A percentile compares a stretch with the other conserved stretches of the same genome.
These are phyloP conservation scores for Mus minutoides DNA, from an alignment of 2,797 vertebrate genomes.

Conservation along the genomic window DNA sequence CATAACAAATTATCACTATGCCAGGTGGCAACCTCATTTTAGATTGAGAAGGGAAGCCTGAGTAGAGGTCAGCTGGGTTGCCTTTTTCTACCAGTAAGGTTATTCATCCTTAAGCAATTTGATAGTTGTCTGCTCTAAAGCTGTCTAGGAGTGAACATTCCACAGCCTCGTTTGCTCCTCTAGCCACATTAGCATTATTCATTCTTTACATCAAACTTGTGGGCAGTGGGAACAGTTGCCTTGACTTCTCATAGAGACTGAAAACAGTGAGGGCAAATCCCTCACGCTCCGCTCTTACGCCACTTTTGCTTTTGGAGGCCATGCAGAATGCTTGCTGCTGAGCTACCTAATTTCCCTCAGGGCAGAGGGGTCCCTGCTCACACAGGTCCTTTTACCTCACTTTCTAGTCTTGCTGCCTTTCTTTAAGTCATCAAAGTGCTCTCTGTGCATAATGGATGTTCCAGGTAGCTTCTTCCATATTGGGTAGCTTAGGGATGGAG, in stretches of 20 bases:
- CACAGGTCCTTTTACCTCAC: background rate
- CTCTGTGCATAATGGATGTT: background rate
- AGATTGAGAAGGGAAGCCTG: background rate
- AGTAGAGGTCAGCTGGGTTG: background rate
- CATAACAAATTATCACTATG: background rate
- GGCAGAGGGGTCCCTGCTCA: background rate
- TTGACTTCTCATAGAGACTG: conserved; percentile 37
- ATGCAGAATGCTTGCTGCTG: background rate
- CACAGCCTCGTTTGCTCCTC: background rate
- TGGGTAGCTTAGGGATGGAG: background rate
- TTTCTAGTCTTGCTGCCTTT: background rate
- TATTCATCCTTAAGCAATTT: background rate
- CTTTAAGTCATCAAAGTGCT: background rate
- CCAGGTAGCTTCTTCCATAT: background rate
- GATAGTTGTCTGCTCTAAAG: background rate
- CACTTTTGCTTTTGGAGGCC: background rate
- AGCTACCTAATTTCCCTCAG: background rate
- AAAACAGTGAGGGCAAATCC: background rate
- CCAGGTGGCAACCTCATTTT: background rate
- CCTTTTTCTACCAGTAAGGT: background rate
- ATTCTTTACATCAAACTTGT: conserved; percentile 35
- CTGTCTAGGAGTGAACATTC: background rate
- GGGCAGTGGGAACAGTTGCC: background rate
- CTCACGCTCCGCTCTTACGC: background rate
- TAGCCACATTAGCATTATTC: background rate